Evolutionary conservation across 2,888 invertebrate genomes (phyloP).

Genomic region (Bembecia ichneumoniformis): DNA sequence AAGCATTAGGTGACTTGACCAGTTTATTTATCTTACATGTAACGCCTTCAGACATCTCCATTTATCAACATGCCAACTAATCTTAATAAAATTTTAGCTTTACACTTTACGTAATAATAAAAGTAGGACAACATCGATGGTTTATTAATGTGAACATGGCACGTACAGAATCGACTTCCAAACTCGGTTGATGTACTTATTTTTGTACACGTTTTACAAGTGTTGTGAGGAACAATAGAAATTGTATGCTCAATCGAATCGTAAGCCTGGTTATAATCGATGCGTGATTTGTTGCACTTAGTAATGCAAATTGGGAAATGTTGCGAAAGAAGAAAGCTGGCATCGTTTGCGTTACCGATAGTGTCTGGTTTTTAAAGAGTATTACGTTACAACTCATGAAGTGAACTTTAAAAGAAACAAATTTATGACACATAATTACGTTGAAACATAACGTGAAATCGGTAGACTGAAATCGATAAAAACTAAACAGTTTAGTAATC

Average conservation of each 20-base stretch:
- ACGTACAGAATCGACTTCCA: slow-evolving; percentile 20
- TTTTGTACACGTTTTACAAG: slow-evolving; percentile 23
- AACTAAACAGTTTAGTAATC: no score
- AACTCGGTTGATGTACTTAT: slow-evolving; percentile 7
- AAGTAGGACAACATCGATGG: slow-evolving; percentile 28
- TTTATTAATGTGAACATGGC: slow-evolving; percentile 19
- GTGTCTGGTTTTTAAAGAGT: slow-evolving; percentile 28
- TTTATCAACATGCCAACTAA: slow-evolving; percentile 24
- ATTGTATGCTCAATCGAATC: slow-evolving; percentile 4
- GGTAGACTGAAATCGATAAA: no score
- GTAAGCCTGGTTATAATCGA: background rate
- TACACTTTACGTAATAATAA: slow-evolving; percentile 28
- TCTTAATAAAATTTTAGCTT: slow-evolving; percentile 22
- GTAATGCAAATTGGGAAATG: slow-evolving; percentile 49
- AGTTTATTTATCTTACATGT: slow-evolving; percentile 15
- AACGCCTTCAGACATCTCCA: slow-evolving; percentile 18
- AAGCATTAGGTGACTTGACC: slow-evolving; percentile 14
- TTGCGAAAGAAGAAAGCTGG: slow-evolving; percentile 55
- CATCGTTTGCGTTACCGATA: slow-evolving; percentile 40
- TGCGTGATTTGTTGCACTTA: slow-evolving; percentile 19
- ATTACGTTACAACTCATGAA: background rate
- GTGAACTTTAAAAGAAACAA: no score
- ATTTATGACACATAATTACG: no score
- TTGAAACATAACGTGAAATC: no score
- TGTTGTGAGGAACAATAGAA: slow-evolving; percentile 10